A percentile compares a stretch with the other conserved stretches of the same genome.
Conservation (phyloP, 2,797 vertebrate genomes). For the Rhodeus uyekii region DNA sequence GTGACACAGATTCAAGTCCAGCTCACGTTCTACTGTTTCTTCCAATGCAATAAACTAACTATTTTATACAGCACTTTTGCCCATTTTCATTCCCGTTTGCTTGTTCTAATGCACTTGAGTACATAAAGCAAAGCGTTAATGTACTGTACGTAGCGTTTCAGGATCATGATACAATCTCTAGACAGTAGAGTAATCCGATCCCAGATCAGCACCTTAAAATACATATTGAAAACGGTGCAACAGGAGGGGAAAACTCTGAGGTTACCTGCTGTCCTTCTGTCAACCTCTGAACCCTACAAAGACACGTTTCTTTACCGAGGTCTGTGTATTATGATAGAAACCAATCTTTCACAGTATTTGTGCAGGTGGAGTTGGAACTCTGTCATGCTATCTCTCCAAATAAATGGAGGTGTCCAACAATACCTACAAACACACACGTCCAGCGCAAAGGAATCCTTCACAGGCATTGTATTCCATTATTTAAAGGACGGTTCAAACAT, state of each 20-base stretch:
- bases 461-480: background rate
- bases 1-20: background rate
- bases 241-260: slow-evolving; percentile 31
- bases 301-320: slow-evolving; percentile 3
- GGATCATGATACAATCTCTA: background rate
- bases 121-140: background rate
- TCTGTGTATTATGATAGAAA: slow-evolving; percentile 41
- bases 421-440: background rate
- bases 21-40: background rate
- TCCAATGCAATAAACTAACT: background rate
- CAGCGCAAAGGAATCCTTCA: background rate
- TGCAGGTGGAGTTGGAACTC: slow-evolving; percentile 34
- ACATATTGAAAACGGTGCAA: slow-evolving; percentile 21
- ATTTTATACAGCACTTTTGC: background rate
- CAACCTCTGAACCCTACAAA: slow-evolving; percentile 16
- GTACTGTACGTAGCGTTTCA: background rate
- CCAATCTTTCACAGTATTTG: slow-evolving; percentile 34
- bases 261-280: slow-evolving; percentile 28
- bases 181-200: background rate
- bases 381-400: slow-evolving; percentile 31
- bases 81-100: background rate
- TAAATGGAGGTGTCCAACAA: slow-evolving; percentile 17
- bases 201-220: slow-evolving; percentile 5
- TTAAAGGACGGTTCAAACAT: background rate
- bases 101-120: background rate